A percentile compares a stretch with the other conserved stretches of the same genome.
Conservation (phyloP, 2,888 invertebrate species). For the Sarcophaga subvicina region DNA sequence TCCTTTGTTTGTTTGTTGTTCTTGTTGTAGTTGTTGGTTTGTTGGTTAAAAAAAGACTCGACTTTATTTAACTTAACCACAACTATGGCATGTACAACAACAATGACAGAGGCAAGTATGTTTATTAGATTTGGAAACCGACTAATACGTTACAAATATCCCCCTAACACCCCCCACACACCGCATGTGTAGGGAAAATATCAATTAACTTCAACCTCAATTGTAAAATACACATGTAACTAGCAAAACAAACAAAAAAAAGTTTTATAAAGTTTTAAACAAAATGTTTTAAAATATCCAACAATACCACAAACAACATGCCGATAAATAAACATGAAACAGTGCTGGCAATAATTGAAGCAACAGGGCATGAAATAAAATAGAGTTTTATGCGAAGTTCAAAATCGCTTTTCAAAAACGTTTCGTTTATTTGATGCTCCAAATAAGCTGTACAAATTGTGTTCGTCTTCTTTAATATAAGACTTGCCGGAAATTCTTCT, state of each 20-base stretch:
- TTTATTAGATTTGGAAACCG: constrained; percentile 42
- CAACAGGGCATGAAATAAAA: too few species aligned
- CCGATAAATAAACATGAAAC: background rate
- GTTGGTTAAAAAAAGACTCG: constrained; percentile 37
- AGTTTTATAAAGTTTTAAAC: constrained; percentile 54
- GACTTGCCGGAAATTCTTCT: too few species aligned
- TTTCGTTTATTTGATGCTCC: too few species aligned
- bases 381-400: too few species aligned
- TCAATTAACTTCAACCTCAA: constrained; percentile 68
- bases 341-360: background rate
- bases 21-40: constrained; percentile 26
- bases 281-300: constrained; percentile 31
- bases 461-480: too few species aligned
- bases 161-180: too few species aligned
- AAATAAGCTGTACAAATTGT: too few species aligned
- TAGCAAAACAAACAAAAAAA: background rate
- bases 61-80: constrained; percentile 60
- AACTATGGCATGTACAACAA: constrained; percentile 52
- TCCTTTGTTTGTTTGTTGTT: background rate
- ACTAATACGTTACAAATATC: constrained; percentile 38
- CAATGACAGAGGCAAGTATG: constrained; percentile 21
- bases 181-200: constrained; percentile 49
- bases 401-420: too few species aligned
- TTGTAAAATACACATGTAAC: constrained; percentile 63
- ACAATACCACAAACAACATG: constrained; percentile 36